phyloP scores from a whole-genome alignment of 2,888 invertebrate species.

The Epinotia bilunana region DNA sequence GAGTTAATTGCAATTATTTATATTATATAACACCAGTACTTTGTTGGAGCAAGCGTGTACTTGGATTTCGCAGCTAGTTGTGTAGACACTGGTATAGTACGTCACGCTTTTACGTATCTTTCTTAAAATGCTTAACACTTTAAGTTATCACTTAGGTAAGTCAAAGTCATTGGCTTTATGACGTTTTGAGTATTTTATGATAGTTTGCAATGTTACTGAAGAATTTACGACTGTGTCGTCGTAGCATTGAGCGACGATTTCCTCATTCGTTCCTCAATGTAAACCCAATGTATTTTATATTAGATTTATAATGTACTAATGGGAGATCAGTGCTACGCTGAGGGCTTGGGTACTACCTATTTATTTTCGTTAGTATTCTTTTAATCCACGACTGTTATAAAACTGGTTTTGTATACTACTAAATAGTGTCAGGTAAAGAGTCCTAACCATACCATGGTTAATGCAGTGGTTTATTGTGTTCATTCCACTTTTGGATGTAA shows the following conservation, averaged over 20 bases:
- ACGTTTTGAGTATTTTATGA: constrained; percentile 31
- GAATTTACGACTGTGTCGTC: not conserved
- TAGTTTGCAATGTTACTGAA: constrained; percentile 6
- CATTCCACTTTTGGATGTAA: not conserved
- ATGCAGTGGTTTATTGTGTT: not conserved
- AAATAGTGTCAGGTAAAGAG: not conserved
- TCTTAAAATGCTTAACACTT: constrained; percentile 37
- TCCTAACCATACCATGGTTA: not conserved
- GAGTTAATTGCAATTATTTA: constrained; percentile 4
- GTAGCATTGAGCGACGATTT: not conserved
- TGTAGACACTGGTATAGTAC: constrained; percentile 3
- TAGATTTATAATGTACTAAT: constrained; percentile 30
- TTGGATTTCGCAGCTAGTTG: constrained; percentile 4
- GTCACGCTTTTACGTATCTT: constrained; percentile 25
- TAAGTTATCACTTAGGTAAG: constrained; percentile 31
- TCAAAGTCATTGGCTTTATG: constrained; percentile 22
- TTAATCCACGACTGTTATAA: constrained; percentile 27
- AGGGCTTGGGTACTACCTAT: constrained; percentile 1
- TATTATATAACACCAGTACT: not conserved
- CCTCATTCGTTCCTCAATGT: not conserved
- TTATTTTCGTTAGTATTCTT: constrained; percentile 25
- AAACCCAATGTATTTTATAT: constrained; percentile 36
- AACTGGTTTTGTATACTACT: constrained; percentile 9
- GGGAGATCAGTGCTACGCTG: constrained; percentile 24
- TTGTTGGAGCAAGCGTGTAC: constrained; percentile 9